Percentiles rank a stretch among this genome's conserved stretches.
Conservation (phyloP, 2,888 invertebrate species). For the Eupithecia centaureata region DNA sequence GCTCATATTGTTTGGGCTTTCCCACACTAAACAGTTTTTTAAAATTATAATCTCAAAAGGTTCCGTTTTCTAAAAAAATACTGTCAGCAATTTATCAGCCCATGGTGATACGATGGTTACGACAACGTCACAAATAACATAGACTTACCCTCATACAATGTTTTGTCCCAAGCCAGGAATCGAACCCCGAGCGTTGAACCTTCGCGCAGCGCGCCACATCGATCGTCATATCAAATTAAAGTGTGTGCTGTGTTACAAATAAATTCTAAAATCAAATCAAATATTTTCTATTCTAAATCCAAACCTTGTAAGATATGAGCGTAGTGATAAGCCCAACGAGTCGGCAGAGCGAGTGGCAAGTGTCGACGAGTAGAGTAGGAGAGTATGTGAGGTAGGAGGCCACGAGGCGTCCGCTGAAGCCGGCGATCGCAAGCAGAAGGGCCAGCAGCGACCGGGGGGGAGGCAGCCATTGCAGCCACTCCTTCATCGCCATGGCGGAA, state of each 20-base stretch:
- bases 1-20: not conserved
- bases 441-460: conserved; percentile 91
- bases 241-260: no score
- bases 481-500: conserved; percentile 88
- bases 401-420: conserved; percentile 92
- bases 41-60: not conserved
- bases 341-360: conserved; percentile 97
- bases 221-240: no score
- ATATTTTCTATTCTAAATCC: not conserved
- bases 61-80: no score
- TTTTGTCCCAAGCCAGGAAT: no score
- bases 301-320: conserved; percentile 72
- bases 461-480: conserved; percentile 88
- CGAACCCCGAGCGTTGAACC: no score
- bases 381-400: conserved; percentile 96
- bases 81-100: no score
- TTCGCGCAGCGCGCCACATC: no score
- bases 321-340: conserved; percentile 90
- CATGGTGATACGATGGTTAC: not conserved
- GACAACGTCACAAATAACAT: not conserved
- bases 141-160: no score
- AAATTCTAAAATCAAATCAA: not conserved
- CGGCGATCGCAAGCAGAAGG: conserved; percentile 87
- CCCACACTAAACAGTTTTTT: not conserved
- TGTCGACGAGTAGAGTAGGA: conserved; percentile 94